A percentile compares a stretch with the other conserved stretches of the same genome.
phyloP scores from a whole-genome alignment of 2,888 invertebrate genomes.

The Diarsia rubi region DNA sequence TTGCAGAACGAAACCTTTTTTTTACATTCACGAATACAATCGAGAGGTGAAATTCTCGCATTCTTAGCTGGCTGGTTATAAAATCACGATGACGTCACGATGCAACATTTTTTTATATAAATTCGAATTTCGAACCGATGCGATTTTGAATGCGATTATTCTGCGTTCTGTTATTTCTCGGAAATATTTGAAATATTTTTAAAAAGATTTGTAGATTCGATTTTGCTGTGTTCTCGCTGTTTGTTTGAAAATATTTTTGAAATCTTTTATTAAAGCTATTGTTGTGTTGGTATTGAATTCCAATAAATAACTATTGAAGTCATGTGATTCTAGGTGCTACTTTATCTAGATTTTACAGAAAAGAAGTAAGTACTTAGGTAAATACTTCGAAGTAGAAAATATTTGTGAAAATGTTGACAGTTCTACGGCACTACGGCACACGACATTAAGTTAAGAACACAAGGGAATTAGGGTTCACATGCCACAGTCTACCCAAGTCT shows the following conservation, averaged over 20 bases:
- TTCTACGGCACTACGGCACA: not conserved
- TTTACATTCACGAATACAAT: constrained; percentile 37
- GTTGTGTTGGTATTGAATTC: constrained; percentile 5
- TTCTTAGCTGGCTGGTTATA: constrained; percentile 38
- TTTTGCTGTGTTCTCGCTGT: constrained; percentile 15
- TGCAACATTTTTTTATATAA: constrained; percentile 37
- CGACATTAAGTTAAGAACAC: not conserved
- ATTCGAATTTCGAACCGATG: constrained; percentile 36
- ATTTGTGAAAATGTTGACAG: not conserved
- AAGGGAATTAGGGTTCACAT: not conserved
- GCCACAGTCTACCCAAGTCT: constrained; percentile 6
- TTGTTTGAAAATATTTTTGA: constrained; percentile 13
- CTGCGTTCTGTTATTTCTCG: constrained; percentile 33
- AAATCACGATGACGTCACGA: constrained; percentile 42
- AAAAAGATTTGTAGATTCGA: constrained; percentile 36
- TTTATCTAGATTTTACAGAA: not conserved
- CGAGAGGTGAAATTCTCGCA: constrained; percentile 42
- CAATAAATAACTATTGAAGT: not conserved
- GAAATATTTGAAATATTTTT: constrained; percentile 44
- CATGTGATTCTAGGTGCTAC: not conserved
- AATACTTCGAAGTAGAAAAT: not conserved
- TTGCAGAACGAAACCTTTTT: constrained; percentile 23
- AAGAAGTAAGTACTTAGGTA: not conserved
- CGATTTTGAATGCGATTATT: constrained; percentile 34
- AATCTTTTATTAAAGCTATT: constrained; percentile 21